Conservation (phyloP, 2,113 vertebrate genomes). For the Pampusana beccarii region DNA sequence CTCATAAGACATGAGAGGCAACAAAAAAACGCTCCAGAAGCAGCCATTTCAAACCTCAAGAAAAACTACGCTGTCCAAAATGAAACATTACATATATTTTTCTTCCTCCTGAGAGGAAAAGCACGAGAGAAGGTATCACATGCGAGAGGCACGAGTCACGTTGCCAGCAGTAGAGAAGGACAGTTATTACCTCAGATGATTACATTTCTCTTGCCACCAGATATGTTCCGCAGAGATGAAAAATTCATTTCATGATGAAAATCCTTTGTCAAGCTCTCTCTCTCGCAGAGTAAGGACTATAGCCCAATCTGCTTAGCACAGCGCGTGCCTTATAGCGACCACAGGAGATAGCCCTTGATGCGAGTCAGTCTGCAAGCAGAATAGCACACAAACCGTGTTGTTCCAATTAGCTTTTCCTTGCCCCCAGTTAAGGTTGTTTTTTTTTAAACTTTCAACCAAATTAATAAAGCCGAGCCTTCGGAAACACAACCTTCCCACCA, state of each 20-base stretch:
- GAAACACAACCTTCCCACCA: not conserved
- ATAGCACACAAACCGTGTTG: not conserved
- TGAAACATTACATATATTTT: not conserved
- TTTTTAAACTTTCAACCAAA: not conserved
- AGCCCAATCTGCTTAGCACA: not conserved
- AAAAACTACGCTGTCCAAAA: not conserved
- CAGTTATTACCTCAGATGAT: not conserved
- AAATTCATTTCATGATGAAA: not conserved
- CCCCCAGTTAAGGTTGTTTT: not conserved
- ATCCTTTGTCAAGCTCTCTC: not conserved
- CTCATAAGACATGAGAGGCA: not conserved
- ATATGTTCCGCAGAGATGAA: not conserved
- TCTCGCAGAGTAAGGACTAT: not conserved
- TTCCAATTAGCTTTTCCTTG: not conserved
- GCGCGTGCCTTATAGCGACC: not conserved
- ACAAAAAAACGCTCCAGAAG: not conserved
- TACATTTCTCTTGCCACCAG: not conserved
- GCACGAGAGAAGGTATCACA: not conserved
- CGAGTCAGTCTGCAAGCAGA: not conserved
- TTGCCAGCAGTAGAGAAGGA: not conserved
- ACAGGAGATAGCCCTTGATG: not conserved
- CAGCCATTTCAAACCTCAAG: not conserved
- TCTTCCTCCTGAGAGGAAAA: not conserved
- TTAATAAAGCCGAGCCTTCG: not conserved
- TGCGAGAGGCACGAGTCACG: accelerated